A percentile compares a stretch with the other conserved stretches of the same genome.
These are phyloP conservation scores for Phthorimaea operculella DNA, from an alignment of 1,140 invertebrate species.

Conservation along the genomic window DNA sequence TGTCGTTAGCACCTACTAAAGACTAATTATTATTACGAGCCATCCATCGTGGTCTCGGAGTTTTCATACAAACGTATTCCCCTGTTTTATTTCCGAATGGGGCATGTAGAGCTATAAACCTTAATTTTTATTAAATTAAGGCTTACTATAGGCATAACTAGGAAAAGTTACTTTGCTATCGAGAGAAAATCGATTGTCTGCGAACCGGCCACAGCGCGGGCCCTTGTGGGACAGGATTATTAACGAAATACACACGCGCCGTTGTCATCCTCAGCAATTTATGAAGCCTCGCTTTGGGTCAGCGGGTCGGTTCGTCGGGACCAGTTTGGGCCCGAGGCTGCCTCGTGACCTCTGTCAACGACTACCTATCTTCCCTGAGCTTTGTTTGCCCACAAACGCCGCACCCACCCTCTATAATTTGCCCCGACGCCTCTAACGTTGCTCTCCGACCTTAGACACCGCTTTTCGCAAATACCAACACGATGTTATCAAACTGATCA, in stretches of 20 bases:
- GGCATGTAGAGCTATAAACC: too few relatives aligned
- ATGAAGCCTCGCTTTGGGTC: slow-evolving; percentile 20
- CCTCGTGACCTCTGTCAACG: slow-evolving; percentile 23
- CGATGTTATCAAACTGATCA: background rate
- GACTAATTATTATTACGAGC: too few relatives aligned
- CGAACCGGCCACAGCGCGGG: too few relatives aligned
- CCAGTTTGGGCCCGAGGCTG: slow-evolving; percentile 4
- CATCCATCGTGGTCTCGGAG: too few relatives aligned
- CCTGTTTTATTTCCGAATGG: too few relatives aligned
- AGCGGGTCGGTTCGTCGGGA: slow-evolving; percentile 15
- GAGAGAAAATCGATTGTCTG: too few relatives aligned
- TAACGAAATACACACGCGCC: slow-evolving; percentile 4
- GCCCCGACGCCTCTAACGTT: slow-evolving; percentile 24
- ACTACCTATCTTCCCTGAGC: slow-evolving; percentile 22
- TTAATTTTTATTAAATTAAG: too few relatives aligned
- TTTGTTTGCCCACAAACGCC: slow-evolving; percentile 36
- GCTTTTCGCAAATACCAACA: slow-evolving; percentile 24
- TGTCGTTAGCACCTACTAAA: too few relatives aligned
- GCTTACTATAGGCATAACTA: too few relatives aligned
- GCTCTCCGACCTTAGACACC: slow-evolving; percentile 44
- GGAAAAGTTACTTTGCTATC: too few relatives aligned
- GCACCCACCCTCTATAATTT: slow-evolving; percentile 30
- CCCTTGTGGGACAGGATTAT: too few relatives aligned
- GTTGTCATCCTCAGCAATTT: slow-evolving; percentile 26
- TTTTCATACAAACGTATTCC: too few relatives aligned